Evolutionary conservation across 1,140 invertebrate genomes (phyloP), one percentile per base, ranked within the genome.

Genomic region (Drosophila chauvacae): DNA sequence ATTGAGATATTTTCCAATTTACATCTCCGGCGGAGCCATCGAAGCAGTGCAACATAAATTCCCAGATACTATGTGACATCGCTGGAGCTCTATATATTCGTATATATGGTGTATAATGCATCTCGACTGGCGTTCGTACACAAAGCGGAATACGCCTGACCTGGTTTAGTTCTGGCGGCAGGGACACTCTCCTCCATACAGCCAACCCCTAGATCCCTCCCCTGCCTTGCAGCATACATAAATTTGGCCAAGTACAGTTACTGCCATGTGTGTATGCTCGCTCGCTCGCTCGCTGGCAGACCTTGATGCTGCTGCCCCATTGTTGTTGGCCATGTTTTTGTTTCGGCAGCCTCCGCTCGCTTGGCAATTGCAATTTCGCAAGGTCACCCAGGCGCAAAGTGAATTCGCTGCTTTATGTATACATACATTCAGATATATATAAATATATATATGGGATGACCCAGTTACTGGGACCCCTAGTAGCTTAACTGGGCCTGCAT

Each of bases 241-340:
- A 70, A 69, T 87, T 88, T 59, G 55, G 50, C 39, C 80, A 77
- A 80, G 85, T 87, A 87, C 84, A 87, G 83, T 88, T 71, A 71
- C 84, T 90, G 80, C 80, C 76, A 65, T 80, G 23, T 20, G 20
- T 62, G 20, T 50, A 72, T 81, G 72, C 80, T 28, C 47, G 7
- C 13, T 23, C 20, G 20, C 20, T 16, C 3, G 10, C 42, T 78
- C 62, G 18, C 42, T 64, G 20, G 51, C 65, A 58, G 84, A 68
- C 85, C 81, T 84, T 84, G 77, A 51, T 80, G 65, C 48, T 23
- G 51, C 14, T 23, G 51, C 14, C 20, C 33, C 65, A 28, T 53
- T 76, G 75, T 65, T 64, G 80, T 35, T 70, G 39, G 20, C 60
- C 53, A 56, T 56, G 60, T 58, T 74, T 77, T 84, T 61, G 74